Percentiles rank a stretch among this genome's conserved stretches.
Conservation (phyloP, 2,113 vertebrate genomes). For the Piprites chloris region DNA sequence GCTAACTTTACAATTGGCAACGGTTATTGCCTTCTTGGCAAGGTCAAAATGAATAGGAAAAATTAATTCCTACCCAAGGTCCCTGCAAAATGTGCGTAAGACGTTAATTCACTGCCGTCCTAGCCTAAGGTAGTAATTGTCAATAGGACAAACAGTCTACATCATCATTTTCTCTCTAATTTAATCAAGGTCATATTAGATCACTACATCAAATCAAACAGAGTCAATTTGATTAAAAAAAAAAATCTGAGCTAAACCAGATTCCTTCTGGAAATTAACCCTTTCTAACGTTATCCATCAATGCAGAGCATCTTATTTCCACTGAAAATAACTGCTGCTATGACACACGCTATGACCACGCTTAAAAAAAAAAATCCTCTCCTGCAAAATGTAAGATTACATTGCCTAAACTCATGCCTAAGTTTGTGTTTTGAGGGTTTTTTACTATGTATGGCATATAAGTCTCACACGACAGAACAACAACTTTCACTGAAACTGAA, state of each 20-base stretch:
- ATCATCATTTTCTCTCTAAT: constrained; percentile 42
- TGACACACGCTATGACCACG: background rate
- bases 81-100: background rate
- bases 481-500: background rate
- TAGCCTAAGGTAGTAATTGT: background rate
- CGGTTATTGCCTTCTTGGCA: background rate
- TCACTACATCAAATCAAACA: constrained; percentile 36
- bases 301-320: background rate
- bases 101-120: background rate
- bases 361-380: background rate
- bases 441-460: background rate
- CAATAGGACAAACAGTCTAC: constrained; percentile 22
- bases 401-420: background rate
- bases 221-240: background rate
- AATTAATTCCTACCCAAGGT: constrained; percentile 22
- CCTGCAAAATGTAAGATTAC: background rate
- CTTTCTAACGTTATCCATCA: background rate
- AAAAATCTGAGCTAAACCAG: background rate
- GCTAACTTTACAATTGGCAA: background rate
- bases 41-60: constrained; percentile 4
- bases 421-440: background rate
- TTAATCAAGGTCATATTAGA: constrained; percentile 43
- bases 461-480: background rate
- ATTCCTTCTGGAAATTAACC: constrained; percentile 27
- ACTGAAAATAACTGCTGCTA: background rate